Percentiles rank a stretch among this genome's conserved stretches.
These are phyloP conservation scores for Choloepus didactylus DNA, from an alignment of 2,797 vertebrate species.

Conservation along the genomic window DNA sequence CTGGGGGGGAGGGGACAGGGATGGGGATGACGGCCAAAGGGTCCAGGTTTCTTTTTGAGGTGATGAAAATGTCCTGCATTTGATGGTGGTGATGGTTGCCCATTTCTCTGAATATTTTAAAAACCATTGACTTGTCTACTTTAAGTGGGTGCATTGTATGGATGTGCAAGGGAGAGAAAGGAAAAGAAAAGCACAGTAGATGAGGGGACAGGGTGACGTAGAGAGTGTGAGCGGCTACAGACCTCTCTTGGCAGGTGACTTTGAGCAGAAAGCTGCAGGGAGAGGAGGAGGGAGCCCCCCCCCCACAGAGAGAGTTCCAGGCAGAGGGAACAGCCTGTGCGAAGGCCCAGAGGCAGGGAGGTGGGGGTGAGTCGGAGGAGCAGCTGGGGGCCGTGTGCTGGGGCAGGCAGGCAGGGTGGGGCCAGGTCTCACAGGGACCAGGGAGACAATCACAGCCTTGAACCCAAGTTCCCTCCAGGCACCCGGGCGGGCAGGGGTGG, in stretches of 20 bases:
- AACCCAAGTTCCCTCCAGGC: background rate
- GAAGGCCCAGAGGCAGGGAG: background rate
- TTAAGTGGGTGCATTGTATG: background rate
- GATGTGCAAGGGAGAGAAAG: background rate
- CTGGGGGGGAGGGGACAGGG: background rate
- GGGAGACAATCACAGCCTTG: background rate
- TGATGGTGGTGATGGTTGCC: background rate
- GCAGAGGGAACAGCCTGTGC: background rate
- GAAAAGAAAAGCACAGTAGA: background rate
- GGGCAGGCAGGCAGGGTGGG: background rate
- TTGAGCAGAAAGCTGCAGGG: background rate
- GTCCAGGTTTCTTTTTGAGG: background rate
- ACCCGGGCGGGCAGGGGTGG: background rate
- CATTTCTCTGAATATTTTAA: background rate
- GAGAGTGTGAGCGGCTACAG: background rate
- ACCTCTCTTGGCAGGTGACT: background rate
- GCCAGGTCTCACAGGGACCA: rapidly evolving
- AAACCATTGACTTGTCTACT: background rate
- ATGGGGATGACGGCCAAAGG: background rate
- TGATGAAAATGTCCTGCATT: background rate
- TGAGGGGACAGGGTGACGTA: rapidly evolving
- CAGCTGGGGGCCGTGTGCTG: background rate
- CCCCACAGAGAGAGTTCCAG: background rate
- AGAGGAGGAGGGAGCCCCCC: rapidly evolving
- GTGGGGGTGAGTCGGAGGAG: rapidly evolving